A percentile compares a stretch with the other conserved stretches of the same genome.
Conservation (phyloP, 2,888 invertebrate species). For the Papilio elwesi region DNA sequence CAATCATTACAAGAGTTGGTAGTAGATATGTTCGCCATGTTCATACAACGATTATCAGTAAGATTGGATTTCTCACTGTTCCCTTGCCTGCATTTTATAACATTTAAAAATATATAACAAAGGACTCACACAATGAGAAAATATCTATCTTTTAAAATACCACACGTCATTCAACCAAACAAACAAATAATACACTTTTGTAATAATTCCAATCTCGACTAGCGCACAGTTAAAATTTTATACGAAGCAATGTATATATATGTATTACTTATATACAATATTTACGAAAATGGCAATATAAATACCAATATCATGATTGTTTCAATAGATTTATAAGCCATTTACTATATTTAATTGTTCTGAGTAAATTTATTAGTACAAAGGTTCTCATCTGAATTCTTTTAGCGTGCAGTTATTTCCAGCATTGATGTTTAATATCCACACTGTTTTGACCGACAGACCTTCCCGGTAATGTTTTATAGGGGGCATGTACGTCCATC, state of each 20-base stretch:
- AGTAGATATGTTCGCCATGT: constrained; percentile 15
- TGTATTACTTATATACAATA: neutral
- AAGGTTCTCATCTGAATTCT: too few relatives aligned
- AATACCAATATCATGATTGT: too few relatives aligned
- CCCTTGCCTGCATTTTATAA: neutral
- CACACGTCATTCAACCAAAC: neutral
- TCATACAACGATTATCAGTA: constrained; percentile 5
- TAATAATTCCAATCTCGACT: constrained; percentile 36
- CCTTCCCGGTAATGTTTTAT: too few relatives aligned
- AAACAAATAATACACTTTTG: constrained; percentile 1
- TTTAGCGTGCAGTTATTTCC: too few relatives aligned
- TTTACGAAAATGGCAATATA: too few relatives aligned
- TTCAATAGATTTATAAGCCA: too few relatives aligned
- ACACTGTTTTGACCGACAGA: too few relatives aligned
- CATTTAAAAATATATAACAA: neutral
- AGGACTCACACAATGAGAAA: too few relatives aligned
- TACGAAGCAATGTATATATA: neutral
- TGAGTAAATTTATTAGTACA: too few relatives aligned
- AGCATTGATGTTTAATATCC: too few relatives aligned
- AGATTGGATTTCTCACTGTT: constrained; percentile 13
- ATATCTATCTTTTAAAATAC: neutral
- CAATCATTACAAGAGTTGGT: constrained; percentile 21
- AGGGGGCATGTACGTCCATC: too few relatives aligned
- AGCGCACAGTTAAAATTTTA: constrained; percentile 24
- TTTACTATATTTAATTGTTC: too few relatives aligned